Evolutionary conservation across 53 echinoderm and acorn worm species (phyloP).

Genomic region (Astropecten irregularis): DNA sequence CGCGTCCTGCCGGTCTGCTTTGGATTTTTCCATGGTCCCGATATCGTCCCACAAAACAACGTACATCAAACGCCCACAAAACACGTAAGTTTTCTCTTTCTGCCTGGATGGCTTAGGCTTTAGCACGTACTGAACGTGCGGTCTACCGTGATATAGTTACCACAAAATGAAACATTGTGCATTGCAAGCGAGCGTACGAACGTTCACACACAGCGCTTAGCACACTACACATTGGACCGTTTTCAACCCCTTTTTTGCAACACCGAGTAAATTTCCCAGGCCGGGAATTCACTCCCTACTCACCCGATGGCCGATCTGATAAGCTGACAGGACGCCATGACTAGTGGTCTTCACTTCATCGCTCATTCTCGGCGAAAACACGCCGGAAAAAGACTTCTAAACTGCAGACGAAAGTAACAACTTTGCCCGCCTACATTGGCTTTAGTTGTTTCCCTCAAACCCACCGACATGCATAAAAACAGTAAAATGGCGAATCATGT

Average conservation of each 20-base stretch:
- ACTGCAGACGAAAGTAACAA: not conserved
- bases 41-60: too few relatives aligned
- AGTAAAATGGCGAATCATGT: slow-evolving; percentile 52
- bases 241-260: too few relatives aligned
- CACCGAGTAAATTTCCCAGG: slow-evolving; percentile 4
- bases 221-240: too few relatives aligned
- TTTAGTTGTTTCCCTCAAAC: not conserved
- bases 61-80: too few relatives aligned
- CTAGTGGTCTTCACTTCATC: not conserved
- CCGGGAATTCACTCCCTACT: slow-evolving; percentile 8
- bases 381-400: not conserved
- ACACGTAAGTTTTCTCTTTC: too few relatives aligned
- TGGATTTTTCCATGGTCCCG: slow-evolving; percentile 31
- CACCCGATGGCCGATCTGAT: slow-evolving; percentile 25
- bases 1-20: not conserved
- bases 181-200: too few relatives aligned
- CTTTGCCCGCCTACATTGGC: not conserved
- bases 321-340: slow-evolving; percentile 20
- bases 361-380: not conserved
- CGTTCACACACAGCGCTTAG: too few relatives aligned
- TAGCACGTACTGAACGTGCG: too few relatives aligned
- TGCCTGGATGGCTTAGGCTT: too few relatives aligned
- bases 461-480: not conserved
- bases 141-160: too few relatives aligned
- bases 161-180: too few relatives aligned